Conservation (phyloP, 2,797 vertebrate genomes). For the Hyperoplus immaculatus region DNA sequence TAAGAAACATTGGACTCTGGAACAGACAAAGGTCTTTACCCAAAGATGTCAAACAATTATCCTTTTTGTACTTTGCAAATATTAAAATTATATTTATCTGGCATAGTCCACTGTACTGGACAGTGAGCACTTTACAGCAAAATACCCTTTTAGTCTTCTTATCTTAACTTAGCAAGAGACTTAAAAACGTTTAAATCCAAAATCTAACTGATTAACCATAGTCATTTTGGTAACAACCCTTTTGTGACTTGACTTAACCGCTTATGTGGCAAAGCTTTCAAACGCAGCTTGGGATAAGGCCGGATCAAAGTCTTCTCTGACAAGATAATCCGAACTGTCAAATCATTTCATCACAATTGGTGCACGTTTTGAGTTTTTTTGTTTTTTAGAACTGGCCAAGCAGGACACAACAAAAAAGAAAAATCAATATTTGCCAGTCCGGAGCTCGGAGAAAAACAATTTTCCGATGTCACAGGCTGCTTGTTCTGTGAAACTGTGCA, state of each 20-base stretch:
- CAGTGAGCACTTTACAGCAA: not conserved
- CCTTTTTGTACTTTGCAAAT: not conserved
- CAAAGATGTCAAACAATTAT: not conserved
- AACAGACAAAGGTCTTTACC: not conserved
- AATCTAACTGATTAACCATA: not conserved
- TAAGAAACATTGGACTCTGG: not conserved
- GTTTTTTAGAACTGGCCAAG: conserved; percentile 22
- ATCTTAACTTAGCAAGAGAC: not conserved
- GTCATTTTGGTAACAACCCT: not conserved
- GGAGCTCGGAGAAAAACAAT: conserved; percentile 51
- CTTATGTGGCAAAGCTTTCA: conserved; percentile 2
- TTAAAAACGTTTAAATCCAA: not conserved
- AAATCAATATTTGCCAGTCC: conserved; percentile 55
- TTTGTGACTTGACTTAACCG: not conserved
- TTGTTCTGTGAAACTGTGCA: conserved; percentile 54
- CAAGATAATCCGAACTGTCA: not conserved
- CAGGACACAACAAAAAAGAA: conserved; percentile 5
- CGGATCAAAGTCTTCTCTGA: conserved; percentile 12
- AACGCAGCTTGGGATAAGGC: not conserved
- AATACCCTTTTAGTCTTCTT: not conserved
- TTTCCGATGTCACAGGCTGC: conserved; percentile 36
- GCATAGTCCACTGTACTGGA: not conserved
- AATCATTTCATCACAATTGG: conserved; percentile 21
- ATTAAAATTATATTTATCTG: not conserved
- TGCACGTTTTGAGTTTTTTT: not conserved